Conservation (phyloP, 2,113 vertebrate genomes). For the Glaucidium brasilianum region DNA sequence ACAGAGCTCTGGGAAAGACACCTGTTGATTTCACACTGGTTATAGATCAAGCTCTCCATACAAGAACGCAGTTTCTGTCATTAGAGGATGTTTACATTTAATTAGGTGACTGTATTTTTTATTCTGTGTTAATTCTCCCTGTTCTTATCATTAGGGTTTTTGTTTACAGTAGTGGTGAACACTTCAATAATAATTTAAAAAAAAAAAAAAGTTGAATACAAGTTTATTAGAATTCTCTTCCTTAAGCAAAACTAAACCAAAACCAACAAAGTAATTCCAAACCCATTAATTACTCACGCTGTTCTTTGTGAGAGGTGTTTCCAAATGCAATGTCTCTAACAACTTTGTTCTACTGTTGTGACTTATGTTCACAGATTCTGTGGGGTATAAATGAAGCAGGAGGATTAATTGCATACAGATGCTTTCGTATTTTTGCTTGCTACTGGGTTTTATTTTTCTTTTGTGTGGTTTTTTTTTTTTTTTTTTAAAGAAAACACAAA, state of each 20-base stretch:
- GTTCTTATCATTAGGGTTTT: not conserved
- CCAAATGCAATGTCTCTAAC: not conserved
- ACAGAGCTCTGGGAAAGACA: not conserved
- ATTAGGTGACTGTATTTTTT: not conserved
- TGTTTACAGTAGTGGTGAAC: not conserved
- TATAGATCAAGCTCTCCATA: not conserved
- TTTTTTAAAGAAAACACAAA: not conserved
- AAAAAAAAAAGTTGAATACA: not conserved
- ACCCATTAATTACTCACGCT: not conserved
- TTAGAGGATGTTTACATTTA: constrained; percentile 6
- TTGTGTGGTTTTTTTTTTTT: not conserved
- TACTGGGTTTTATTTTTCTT: not conserved
- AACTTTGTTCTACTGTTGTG: constrained; percentile 23
- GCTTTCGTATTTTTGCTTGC: constrained; percentile 10
- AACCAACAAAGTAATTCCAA: not conserved
- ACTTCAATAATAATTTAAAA: not conserved
- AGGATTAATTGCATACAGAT: constrained; percentile 51
- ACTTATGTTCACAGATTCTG: constrained; percentile 23
- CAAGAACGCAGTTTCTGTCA: not conserved
- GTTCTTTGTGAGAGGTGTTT: not conserved
- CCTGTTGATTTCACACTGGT: not conserved
- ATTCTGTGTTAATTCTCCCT: not conserved
- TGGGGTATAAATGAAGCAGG: constrained; percentile 39
- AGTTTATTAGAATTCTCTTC: not conserved
- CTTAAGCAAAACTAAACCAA: not conserved